Evolutionary conservation across 2,113 vertebrate species (phyloP).

Genomic region (Carlito syrichta): DNA sequence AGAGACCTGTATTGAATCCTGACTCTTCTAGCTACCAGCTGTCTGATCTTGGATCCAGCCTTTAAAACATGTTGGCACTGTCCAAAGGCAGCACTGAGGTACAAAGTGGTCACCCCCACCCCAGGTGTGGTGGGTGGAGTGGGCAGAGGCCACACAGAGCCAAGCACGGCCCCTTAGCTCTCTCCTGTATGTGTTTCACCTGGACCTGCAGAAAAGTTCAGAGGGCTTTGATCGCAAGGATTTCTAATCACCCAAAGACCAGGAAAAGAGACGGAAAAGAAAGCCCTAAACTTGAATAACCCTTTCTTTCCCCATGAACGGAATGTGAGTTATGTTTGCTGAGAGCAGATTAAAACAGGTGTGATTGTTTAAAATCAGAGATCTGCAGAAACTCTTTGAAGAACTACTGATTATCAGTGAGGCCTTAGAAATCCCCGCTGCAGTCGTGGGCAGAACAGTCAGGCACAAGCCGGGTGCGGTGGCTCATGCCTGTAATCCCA

Average conservation of each 20-base stretch:
- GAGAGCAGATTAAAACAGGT: background rate
- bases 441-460: background rate
- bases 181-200: background rate
- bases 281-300: background rate
- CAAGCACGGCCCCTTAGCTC: background rate
- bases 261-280: background rate
- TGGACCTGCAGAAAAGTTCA: background rate
- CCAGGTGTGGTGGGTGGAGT: background rate
- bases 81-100: background rate
- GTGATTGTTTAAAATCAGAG: background rate
- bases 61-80: background rate
- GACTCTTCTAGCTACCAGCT: background rate
- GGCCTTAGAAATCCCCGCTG: background rate
- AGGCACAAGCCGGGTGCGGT: too few species aligned
- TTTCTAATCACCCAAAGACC: background rate
- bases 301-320: background rate
- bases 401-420: background rate
- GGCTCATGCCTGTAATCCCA: too few species aligned
- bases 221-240: background rate
- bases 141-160: background rate
- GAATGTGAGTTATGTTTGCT: background rate
- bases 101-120: background rate
- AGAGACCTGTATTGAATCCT: background rate
- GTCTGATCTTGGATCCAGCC: background rate
- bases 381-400: conserved; percentile 14